Evolutionary conservation across 2,797 vertebrate species (phyloP), one percentile per base, ranked within the genome.

Genomic region (Enteromius paludinosus): DNA sequence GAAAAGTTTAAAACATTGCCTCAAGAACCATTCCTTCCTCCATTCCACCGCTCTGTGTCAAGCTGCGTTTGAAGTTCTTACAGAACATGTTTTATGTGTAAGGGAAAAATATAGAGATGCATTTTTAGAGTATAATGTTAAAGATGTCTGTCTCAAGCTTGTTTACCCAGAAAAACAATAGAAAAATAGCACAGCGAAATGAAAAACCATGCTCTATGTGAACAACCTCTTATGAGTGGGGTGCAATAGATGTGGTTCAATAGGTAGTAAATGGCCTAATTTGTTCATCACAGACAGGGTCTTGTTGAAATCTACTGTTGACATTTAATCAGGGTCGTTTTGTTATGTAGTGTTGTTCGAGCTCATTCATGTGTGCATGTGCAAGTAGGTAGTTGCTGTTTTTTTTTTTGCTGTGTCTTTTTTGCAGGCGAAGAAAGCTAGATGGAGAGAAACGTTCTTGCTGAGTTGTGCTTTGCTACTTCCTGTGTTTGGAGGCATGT

Each of bases 401-500:
- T 52, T 68, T 25, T 66, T 47, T 15, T 25, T 15, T 25, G 59
- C n/a, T 68, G 38, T 17, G 25, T 17, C 15, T 49, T 23, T 59
- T 78, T 49, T 64, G 64, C 54, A 64, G 52, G 18, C 35, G 2
- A 41, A 77, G 59, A n/a, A 74, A 78, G 35, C 15, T 61, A 61
- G 52, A 38, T 70, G 35, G 33, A 80, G 47, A 76, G 47, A 80
- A 43, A 61, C 4, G 0, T 3, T 5, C 20, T 59, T 81, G 79
- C 64, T 56, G 81, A 73, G n/a, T 38, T 75, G 62, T 47, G 72
- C 35, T 49, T 41, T 65, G 78, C 64, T 54, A 35, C 30, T 86
- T 84, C 78, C 82, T 84, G 82, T 79, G 33, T 86, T 81, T 69
- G 72, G 25, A 83, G 78, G 82, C 15, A 38, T 38, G 30, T 78